Evolutionary conservation across 1,140 invertebrate genomes (phyloP).

Genomic region (Yoshiicerus persimilis): DNA sequence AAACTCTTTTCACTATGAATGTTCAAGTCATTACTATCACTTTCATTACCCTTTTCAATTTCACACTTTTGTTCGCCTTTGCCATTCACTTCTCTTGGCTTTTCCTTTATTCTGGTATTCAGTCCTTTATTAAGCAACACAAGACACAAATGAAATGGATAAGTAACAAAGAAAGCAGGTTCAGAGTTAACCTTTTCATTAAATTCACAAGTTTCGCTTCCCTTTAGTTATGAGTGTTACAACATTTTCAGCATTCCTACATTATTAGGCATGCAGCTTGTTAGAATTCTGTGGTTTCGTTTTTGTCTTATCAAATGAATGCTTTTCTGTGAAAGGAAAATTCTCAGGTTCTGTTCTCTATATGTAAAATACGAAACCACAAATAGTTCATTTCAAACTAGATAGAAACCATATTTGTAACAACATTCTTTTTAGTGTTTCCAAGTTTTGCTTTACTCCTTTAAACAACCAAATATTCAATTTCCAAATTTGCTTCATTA

Average conservation of each 20-base stretch:
- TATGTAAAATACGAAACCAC: no score
- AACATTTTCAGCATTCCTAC: neutral
- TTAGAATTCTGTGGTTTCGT: neutral
- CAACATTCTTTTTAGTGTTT: neutral
- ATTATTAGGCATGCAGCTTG: neutral
- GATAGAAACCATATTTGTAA: neutral
- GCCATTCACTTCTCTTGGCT: neutral
- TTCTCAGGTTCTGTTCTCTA: neutral
- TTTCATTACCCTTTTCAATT: slow-evolving; percentile 3
- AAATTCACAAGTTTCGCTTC: neutral
- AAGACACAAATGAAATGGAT: neutral
- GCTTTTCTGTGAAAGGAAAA: neutral
- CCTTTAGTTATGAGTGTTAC: neutral
- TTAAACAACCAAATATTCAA: neutral
- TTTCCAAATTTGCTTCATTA: neutral
- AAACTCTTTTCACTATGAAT: neutral
- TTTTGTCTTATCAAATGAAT: neutral
- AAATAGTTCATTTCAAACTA: no score
- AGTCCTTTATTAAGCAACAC: neutral
- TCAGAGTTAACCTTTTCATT: neutral
- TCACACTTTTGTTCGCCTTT: neutral
- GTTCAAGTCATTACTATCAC: neutral
- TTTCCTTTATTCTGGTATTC: neutral
- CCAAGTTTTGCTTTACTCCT: no score
- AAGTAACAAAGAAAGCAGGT: neutral